Conservation (phyloP, 2,888 invertebrate species). For the Cantharis rufa region DNA sequence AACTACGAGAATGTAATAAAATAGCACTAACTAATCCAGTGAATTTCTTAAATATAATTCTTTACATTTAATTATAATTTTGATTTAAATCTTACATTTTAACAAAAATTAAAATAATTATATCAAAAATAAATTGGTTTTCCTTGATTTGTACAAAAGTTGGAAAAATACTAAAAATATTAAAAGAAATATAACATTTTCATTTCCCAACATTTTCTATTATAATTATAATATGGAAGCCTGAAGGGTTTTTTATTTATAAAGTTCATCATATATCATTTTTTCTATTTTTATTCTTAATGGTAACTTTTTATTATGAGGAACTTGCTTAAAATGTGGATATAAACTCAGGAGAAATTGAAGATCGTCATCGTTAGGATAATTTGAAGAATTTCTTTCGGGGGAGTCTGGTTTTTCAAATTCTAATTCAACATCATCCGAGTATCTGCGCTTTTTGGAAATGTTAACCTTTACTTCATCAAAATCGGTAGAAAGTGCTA, state of each 20-base stretch:
- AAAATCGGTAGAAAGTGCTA: slow-evolving; percentile 19
- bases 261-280: slow-evolving; percentile 35
- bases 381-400: slow-evolving; percentile 9
- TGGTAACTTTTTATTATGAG: slow-evolving; percentile 34
- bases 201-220: not conserved
- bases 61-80: no score
- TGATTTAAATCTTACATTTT: no score
- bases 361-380: slow-evolving; percentile 36
- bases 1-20: no score
- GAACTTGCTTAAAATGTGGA: slow-evolving; percentile 37
- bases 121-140: no score
- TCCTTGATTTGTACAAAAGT: not conserved
- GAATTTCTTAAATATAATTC: no score
- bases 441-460: slow-evolving; percentile 15
- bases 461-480: slow-evolving; percentile 12
- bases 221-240: no score
- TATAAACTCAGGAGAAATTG: slow-evolving; percentile 39
- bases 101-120: no score
- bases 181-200: not conserved
- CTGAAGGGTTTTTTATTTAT: not conserved
- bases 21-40: no score
- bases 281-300: slow-evolving; percentile 39
- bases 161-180: not conserved
- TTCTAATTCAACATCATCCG: slow-evolving; percentile 2
- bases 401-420: not conserved